Evolutionary conservation across 2,888 invertebrate species (phyloP).

Genomic region (Leistus spinibarbis): DNA sequence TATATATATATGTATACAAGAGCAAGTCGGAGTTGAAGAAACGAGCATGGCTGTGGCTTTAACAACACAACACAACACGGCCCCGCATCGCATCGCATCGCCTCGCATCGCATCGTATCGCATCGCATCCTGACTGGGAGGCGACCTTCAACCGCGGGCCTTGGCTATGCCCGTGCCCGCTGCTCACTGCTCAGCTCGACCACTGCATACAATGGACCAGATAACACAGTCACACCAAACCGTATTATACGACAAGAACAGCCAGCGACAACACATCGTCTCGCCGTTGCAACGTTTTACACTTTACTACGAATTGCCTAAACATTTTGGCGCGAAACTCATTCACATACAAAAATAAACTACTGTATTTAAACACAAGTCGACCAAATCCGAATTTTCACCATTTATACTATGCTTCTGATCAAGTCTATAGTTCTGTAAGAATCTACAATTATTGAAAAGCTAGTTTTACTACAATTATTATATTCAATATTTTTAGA

Average conservation of each 20-base stretch:
- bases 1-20: no score
- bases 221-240: not conserved
- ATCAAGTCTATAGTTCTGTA: no score
- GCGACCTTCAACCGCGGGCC: conserved; percentile 48
- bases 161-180: conserved; percentile 38
- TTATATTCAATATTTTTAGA: no score
- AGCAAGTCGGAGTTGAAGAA: no score
- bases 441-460: no score
- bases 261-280: not conserved
- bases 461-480: no score
- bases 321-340: conserved; percentile 7
- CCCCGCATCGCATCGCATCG: not conserved
- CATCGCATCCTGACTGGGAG: conserved; percentile 8
- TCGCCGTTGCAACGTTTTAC: not conserved
- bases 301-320: not conserved
- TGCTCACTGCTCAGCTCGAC: not conserved
- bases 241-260: not conserved
- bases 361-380: no score
- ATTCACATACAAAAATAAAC: not conserved
- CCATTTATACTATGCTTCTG: no score
- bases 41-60: not conserved
- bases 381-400: no score
- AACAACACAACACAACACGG: not conserved
- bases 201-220: conserved; percentile 17
- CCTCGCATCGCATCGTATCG: not conserved